Percentiles rank a stretch among this genome's conserved stretches.
Conservation (phyloP, 2,113 vertebrate species). For the Tupaia tana region DNA sequence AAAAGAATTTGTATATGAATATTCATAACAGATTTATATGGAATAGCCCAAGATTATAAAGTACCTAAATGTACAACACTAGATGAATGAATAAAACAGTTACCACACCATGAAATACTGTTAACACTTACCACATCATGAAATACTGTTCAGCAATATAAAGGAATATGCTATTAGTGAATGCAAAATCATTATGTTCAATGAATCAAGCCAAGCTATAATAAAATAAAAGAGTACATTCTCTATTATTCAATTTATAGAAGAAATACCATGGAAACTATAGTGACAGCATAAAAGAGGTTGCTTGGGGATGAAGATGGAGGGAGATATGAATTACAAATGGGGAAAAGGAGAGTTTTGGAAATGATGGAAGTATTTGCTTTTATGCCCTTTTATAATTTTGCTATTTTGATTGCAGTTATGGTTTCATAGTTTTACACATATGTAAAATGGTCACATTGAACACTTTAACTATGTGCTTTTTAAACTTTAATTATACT, state of each 20-base stretch:
- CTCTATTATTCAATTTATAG: background rate
- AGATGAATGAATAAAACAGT: background rate
- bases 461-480: background rate
- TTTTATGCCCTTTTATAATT: background rate
- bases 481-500: constrained; percentile 1
- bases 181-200: constrained; percentile 9
- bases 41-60: background rate
- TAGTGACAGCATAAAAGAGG: background rate
- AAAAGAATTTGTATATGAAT: background rate
- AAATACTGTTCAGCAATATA: background rate
- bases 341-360: background rate
- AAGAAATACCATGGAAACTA: background rate
- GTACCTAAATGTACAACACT: background rate
- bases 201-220: background rate
- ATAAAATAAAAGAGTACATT: background rate
- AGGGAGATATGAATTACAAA: background rate
- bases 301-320: background rate
- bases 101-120: background rate
- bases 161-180: background rate
- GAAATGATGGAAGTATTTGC: background rate
- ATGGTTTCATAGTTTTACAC: background rate
- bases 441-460: background rate
- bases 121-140: background rate
- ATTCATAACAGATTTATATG: background rate
- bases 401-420: constrained; percentile 1